phyloP scores from a whole-genome alignment of 2,113 vertebrate species.

The Pica pica region DNA sequence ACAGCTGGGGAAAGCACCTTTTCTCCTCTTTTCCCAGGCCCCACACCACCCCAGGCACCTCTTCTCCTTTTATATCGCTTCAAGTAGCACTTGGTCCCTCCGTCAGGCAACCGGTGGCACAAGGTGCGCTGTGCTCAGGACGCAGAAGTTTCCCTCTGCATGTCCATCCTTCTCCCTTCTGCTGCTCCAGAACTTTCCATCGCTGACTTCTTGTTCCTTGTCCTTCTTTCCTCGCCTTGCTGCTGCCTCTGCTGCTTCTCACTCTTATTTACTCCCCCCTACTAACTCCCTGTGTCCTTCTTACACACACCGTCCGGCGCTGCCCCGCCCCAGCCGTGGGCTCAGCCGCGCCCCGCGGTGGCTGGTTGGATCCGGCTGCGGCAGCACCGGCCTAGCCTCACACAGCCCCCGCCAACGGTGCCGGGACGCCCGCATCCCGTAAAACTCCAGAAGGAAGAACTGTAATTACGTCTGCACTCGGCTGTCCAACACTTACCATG shows the following conservation, averaged over 20 bases:
- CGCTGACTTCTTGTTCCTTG: background rate
- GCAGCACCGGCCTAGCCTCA: rapidly evolving
- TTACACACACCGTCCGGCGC: rapidly evolving
- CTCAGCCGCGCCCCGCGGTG: rapidly evolving
- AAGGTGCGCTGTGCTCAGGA: rapidly evolving
- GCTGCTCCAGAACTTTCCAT: background rate
- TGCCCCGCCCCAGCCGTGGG: rapidly evolving
- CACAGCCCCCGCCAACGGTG: rapidly evolving
- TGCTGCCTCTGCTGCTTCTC: background rate
- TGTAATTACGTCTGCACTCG: background rate
- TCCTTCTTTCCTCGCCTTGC: background rate
- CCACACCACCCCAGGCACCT: background rate
- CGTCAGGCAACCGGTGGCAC: rapidly evolving
- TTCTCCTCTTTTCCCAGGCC: background rate
- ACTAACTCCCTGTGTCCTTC: background rate
- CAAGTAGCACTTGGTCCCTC: no score
- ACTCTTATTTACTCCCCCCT: background rate
- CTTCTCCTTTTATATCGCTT: background rate
- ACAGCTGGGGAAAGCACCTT: background rate
- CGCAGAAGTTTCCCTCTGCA: background rate
- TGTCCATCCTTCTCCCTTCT: rapidly evolving
- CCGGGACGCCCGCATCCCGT: rapidly evolving
- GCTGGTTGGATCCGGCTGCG: rapidly evolving
- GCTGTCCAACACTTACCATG: rapidly evolving
- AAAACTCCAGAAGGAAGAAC: background rate